Base-by-base conservation (phyloP, 53 echinoderm and acorn worm species). In the Arbacia lixula region DNA sequence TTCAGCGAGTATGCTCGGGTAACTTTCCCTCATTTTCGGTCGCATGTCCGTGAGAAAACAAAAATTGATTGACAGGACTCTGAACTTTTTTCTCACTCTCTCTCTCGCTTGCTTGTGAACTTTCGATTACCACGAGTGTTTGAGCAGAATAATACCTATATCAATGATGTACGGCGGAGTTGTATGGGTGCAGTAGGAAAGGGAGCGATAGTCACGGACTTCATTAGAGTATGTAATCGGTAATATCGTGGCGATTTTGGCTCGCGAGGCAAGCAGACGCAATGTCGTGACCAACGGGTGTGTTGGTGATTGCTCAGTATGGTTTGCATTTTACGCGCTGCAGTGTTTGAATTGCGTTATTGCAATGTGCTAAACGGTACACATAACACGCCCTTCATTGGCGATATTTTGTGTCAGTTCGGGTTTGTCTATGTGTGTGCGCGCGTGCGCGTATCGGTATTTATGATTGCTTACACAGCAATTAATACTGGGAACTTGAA, bases 41-140 rank as follows among this genome's bases (percentile, higher is more conserved):
- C 66, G n/a, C n/a, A n/a, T n/a, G n/a, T n/a, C n/a, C n/a, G n/a
- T n/a, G n/a, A n/a, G n/a, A n/a, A 66, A 66, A 62, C 36, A 37
- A 37, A 21, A 66, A 26, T 71, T 71, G 71, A 71, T 71, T 71
- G 71, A 71, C 71, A 16, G 41, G 42, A 42, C 71, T 24, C 43
- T n/a, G n/a, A n/a, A n/a, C n/a, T n/a, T n/a, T n/a, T n/a, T n/a
- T n/a, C n/a, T n/a, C n/a, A n/a, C n/a, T n/a, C n/a, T n/a, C n/a
- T n/a, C n/a, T n/a, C n/a, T n/a, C n/a, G n/a, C n/a, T 66, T 66
- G 21, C 71, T 71, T 71, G 71, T 71, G 71, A 71, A 71, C 46
- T 71, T 71, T 71, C 71, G 42, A 71, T 71, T 71, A 71, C 46
- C 6, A 26, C 71, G 12, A 71, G 71, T 71, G 71, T 71, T 71